These are phyloP conservation scores for Microtus richardsoni DNA, from an alignment of 2,113 vertebrate genomes.

Conservation along the genomic window DNA sequence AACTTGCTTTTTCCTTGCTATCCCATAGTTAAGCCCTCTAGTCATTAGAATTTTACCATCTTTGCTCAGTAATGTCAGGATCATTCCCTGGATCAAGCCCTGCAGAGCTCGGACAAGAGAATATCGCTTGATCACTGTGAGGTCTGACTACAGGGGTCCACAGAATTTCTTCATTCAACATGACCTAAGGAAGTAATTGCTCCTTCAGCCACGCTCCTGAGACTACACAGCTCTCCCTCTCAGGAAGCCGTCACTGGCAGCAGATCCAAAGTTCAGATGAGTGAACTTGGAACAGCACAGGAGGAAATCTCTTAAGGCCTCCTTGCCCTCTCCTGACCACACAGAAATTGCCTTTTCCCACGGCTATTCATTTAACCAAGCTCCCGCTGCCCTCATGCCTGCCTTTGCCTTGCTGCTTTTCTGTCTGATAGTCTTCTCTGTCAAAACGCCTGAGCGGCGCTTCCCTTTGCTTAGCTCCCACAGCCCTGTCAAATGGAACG, in stretches of 20 bases:
- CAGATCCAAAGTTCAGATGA: slow-evolving; percentile 3
- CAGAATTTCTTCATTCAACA: slow-evolving; percentile 34
- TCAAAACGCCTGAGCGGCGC: slow-evolving; percentile 16
- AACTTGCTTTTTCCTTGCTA: background rate
- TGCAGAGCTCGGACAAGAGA: background rate
- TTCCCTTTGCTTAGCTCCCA: slow-evolving; percentile 40
- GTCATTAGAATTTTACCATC: background rate
- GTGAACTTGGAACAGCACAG: background rate
- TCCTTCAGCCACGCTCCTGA: slow-evolving; percentile 17
- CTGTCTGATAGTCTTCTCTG: slow-evolving; percentile 40
- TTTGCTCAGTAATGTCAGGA: background rate
- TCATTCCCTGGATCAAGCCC: slow-evolving; percentile 8
- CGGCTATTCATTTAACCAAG: slow-evolving; percentile 32
- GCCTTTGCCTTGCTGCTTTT: background rate
- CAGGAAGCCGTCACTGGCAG: background rate
- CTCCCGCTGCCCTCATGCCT: background rate
- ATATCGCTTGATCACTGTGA: background rate
- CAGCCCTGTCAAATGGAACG: background rate
- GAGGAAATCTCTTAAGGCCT: slow-evolving; percentile 41
- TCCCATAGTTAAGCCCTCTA: background rate
- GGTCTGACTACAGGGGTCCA: background rate
- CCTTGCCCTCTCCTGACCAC: slow-evolving; percentile 41
- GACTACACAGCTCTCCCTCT: background rate
- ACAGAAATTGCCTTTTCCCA: slow-evolving; percentile 52
- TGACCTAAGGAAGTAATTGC: slow-evolving; percentile 45